Evolutionary conservation across 2,113 vertebrate species (phyloP).

Genomic region (Pheucticus melanocephalus): DNA sequence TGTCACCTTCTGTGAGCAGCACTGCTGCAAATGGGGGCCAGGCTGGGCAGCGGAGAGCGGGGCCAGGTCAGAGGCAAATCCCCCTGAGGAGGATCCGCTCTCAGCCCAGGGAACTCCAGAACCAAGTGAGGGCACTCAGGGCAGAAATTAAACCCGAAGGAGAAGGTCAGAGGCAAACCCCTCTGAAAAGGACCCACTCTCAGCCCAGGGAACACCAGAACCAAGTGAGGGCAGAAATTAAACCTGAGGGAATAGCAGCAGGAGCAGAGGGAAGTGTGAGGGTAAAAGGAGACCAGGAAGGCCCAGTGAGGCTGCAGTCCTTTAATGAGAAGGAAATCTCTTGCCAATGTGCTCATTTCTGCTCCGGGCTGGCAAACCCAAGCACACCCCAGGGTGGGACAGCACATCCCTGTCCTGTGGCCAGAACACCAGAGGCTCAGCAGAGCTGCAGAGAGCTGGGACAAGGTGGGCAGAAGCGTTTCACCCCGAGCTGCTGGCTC

Average conservation of each 20-base stretch:
- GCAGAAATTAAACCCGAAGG: background rate
- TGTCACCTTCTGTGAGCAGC: no score
- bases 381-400: background rate
- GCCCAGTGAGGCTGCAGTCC: background rate
- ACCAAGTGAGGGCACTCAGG: background rate
- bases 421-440: background rate
- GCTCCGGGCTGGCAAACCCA: background rate
- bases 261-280: background rate
- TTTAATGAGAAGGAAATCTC: background rate
- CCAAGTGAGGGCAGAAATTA: background rate
- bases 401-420: background rate
- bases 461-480: background rate
- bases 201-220: background rate
- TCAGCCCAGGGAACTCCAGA: background rate
- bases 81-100: rapidly evolving
- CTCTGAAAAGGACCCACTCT: rapidly evolving
- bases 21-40: background rate
- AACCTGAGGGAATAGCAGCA: background rate
- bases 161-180: background rate
- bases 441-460: background rate
- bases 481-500: background rate
- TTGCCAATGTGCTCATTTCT: background rate
- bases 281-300: background rate
- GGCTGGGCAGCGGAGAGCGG: background rate
- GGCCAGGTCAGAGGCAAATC: background rate